Base-by-base conservation (phyloP, 2,113 vertebrate genomes). In the Plectropomus leopardus region DNA sequence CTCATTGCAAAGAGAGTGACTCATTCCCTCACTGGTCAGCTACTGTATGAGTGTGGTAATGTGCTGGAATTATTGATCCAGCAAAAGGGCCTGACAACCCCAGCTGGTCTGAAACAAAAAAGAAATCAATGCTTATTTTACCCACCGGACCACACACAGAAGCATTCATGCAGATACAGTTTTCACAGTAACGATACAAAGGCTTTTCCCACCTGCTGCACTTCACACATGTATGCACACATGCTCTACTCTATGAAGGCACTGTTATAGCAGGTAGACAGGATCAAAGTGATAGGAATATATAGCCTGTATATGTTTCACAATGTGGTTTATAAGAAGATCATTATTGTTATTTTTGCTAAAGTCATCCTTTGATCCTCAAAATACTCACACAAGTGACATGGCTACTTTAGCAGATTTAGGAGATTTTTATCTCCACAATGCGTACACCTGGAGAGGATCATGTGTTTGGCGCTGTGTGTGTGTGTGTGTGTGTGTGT, bases 91-190 rank as follows among this genome's bases (percentile, higher is more conserved):
- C 75, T 23, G 72, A 76, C 81, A 73, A 64, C 63, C 59, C 63
- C 36, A 23, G 61, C 70, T 63, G 73, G 3, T 71, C 30, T 79
- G 59, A 88, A 88, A 85, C 85, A 79, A 79, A 78, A 69, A 69
- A 84, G 34, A 78, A 88, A 89, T 86, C 88, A 58, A 86, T 89
- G 74, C 55, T 81, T 85, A 86, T 89, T 84, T 81, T 68, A 78
- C 82, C 74, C 66, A 54, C 36, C 19, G 73, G 82, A 85, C 73
- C 80, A 40, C 69, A 76, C 58, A 47, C 58, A 48, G 59, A 81
- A 63, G 19, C 48, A 40, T 21, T 72, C 44, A 36, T 30, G 54
- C 53, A 58, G 60, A 72, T 23, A 72, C 55, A n/a, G 66, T 83
- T 69, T 17, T 72, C 65, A 80, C 8, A 58, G 59, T 26, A 66